Base-by-base conservation (phyloP, 2,797 vertebrate genomes). In the Ceryle rudis region DNA sequence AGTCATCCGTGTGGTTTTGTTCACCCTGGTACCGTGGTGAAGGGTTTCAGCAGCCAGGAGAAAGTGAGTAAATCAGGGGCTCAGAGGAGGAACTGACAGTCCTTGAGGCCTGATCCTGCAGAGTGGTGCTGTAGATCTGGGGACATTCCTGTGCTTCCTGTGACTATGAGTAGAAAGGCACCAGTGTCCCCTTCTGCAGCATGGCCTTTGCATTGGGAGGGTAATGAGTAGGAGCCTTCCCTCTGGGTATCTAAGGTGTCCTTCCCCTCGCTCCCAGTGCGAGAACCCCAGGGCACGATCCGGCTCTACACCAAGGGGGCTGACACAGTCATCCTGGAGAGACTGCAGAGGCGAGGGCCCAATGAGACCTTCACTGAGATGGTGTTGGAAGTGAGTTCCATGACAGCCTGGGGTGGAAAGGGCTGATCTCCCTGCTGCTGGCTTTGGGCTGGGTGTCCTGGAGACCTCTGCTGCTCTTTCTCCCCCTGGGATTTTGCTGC, bases 291-390 rank as follows among this genome's bases (percentile, higher is more conserved):
- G 78, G 99, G 99, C 60, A 96, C 78, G 31, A 98, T 99, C 96
- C 98, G 98, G 83, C 98, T 99, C 29, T 99, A 99, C 97, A 99
- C 98, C 94, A 99, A 99, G 94, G 99, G 99, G 20, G 99, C 99
- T 0, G 99, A 99, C 97, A 98, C 97, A 0, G 98, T 99, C 89
- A 98, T 99, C 95, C 96, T 99, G 74, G 97, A 99, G 89, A 98
- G 99, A 60, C 97, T 99, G 91, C 91, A 80, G 81, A 89, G 86
- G 19, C 97, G 97, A 85, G 98, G 87, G 37, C 62, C 69, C 51
- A 33, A 85, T 14, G 98, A 98, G 90, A 95, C 95, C 61, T 94
- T 83, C 90, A 99, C 97, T 0, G 98, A 99, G 96, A 97, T 65
- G 70, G 98, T 98, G 0, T 96, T 99, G 94, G 98, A 99, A 89